These are phyloP conservation scores for Helarctos malayanus DNA, from an alignment of 2,797 vertebrate species.

Conservation along the genomic window DNA sequence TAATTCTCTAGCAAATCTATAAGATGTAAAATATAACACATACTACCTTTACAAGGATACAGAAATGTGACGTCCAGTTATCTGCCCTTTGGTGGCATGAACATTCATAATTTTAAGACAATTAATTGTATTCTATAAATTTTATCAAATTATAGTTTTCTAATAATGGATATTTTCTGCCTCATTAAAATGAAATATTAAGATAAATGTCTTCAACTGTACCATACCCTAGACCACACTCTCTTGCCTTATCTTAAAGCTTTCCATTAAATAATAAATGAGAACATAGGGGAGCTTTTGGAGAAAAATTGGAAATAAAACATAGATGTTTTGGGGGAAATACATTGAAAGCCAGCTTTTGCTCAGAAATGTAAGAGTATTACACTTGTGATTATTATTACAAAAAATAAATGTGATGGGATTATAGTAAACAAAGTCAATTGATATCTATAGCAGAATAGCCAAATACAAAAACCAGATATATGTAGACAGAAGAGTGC, in stretches of 20 bases:
- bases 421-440: neutral
- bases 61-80: neutral
- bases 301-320: constrained; percentile 51
- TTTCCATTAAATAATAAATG: constrained; percentile 32
- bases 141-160: constrained; percentile 63
- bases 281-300: neutral
- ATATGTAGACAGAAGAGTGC: neutral
- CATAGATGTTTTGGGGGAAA: neutral
- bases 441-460: neutral
- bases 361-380: constrained; percentile 13
- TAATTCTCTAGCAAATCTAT: constrained; percentile 60
- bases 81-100: neutral
- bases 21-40: neutral
- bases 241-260: constrained; percentile 29
- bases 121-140: constrained; percentile 39
- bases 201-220: constrained; percentile 44
- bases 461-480: neutral
- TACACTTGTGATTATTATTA: neutral
- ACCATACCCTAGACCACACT: neutral
- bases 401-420: neutral
- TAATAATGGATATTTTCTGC: constrained; percentile 59
- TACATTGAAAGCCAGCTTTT: constrained; percentile 17
- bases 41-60: constrained; percentile 10
- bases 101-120: constrained; percentile 56
- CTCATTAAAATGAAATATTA: constrained; percentile 69